Conservation (phyloP, 2,888 invertebrate genomes). For the Agriopis marginaria region DNA sequence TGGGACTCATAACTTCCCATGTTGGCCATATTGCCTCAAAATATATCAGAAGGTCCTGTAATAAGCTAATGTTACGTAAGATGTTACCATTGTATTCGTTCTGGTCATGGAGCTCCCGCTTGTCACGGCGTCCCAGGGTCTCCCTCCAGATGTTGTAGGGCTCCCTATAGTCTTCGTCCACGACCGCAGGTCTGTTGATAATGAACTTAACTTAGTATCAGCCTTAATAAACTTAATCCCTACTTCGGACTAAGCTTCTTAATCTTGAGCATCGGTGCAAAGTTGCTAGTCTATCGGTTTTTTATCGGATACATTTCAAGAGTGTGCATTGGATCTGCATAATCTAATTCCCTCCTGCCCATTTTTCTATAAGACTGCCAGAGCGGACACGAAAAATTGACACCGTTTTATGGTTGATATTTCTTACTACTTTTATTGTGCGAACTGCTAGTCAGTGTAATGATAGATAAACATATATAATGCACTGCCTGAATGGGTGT, state of each 20-base stretch:
- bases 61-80: constrained; percentile 18
- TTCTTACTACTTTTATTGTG: no score
- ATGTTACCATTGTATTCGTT: constrained; percentile 77
- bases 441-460: no score
- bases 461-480: no score
- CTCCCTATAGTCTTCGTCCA: constrained; percentile 81
- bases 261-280: neutral
- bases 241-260: neutral
- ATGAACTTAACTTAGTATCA: constrained; percentile 21
- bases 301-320: no score
- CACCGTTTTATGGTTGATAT: no score
- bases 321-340: no score
- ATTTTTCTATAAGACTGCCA: no score
- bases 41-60: constrained; percentile 6
- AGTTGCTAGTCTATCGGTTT: no score
- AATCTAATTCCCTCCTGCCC: no score
- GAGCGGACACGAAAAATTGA: no score
- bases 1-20: constrained; percentile 17
- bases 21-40: constrained; percentile 26
- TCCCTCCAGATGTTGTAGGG: constrained; percentile 83
- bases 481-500: no score
- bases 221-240: neutral
- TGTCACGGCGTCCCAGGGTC: constrained; percentile 77
- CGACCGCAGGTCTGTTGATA: constrained; percentile 75
- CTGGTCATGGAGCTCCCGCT: constrained; percentile 72